A percentile compares a stretch with the other conserved stretches of the same genome.
Conservation (phyloP, 2,797 vertebrate species). For the Anomalospiza imberbis region DNA sequence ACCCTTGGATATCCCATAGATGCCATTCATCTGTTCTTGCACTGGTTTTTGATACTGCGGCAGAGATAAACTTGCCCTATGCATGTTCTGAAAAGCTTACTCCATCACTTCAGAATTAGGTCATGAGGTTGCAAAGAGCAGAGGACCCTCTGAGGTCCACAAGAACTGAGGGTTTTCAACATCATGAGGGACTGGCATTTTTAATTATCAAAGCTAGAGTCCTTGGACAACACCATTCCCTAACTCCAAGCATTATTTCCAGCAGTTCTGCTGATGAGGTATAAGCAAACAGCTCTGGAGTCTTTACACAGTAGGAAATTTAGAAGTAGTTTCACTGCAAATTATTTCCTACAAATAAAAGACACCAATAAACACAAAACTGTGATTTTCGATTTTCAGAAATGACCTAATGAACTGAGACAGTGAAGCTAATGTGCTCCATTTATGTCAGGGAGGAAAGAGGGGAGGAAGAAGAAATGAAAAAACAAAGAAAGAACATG, state of each 20-base stretch:
- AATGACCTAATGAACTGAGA: constrained; percentile 43
- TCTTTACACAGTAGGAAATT: constrained; percentile 13
- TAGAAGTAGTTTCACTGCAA: constrained; percentile 23
- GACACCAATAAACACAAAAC: constrained; percentile 2
- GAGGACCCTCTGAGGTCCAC: neutral
- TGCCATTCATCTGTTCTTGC: neutral
- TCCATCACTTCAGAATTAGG: neutral
- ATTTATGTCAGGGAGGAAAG: neutral
- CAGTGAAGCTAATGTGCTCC: constrained; percentile 25
- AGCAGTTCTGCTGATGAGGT: constrained; percentile 8
- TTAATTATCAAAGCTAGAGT: neutral
- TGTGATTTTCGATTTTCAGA: neutral
- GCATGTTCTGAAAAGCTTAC: neutral
- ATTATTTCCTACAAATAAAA: constrained; percentile 9
- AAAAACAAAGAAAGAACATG: neutral
- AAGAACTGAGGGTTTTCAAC: neutral
- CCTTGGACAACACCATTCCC: neutral
- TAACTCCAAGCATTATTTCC: constrained; percentile 13
- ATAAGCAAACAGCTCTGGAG: constrained; percentile 1
- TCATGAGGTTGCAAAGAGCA: neutral
- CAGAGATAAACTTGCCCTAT: neutral
- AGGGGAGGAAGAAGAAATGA: neutral
- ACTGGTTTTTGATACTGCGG: neutral
- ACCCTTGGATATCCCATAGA: neutral
- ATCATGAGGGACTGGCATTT: neutral